phyloP scores from a whole-genome alignment of 2,113 vertebrate species.

The Todiramphus saurophagus region DNA sequence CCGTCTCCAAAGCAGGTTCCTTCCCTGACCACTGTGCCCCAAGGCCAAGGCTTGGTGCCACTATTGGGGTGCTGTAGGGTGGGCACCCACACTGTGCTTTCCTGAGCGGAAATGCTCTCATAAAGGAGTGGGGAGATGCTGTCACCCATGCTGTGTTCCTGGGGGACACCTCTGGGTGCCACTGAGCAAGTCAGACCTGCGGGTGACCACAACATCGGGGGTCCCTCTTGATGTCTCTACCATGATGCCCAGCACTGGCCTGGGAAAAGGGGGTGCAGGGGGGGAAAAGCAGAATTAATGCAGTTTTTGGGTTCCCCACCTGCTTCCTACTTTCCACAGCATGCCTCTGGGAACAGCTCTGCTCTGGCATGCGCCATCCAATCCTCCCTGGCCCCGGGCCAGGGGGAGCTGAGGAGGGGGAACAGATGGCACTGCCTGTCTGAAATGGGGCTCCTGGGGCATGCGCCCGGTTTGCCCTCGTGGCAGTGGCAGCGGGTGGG shows the following conservation, averaged over 20 bases:
- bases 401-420: rapidly evolving
- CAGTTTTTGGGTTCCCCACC: background rate
- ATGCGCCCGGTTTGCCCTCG: rapidly evolving
- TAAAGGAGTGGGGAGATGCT: background rate
- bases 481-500: background rate
- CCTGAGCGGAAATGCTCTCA: background rate
- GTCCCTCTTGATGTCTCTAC: background rate
- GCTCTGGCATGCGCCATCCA: rapidly evolving
- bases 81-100: background rate
- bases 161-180: background rate
- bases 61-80: background rate
- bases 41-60: background rate
- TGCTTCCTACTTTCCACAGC: background rate
- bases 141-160: rapidly evolving
- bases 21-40: background rate
- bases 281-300: background rate
- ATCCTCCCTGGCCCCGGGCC: rapidly evolving
- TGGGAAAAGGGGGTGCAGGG: background rate
- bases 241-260: rapidly evolving
- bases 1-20: background rate
- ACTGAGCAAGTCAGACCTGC: background rate
- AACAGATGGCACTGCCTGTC: background rate
- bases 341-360: rapidly evolving
- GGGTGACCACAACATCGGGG: background rate
- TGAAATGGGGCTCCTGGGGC: rapidly evolving